Evolutionary conservation across 2,113 vertebrate species (phyloP).

Genomic region (Leptocoma aspasia): DNA sequence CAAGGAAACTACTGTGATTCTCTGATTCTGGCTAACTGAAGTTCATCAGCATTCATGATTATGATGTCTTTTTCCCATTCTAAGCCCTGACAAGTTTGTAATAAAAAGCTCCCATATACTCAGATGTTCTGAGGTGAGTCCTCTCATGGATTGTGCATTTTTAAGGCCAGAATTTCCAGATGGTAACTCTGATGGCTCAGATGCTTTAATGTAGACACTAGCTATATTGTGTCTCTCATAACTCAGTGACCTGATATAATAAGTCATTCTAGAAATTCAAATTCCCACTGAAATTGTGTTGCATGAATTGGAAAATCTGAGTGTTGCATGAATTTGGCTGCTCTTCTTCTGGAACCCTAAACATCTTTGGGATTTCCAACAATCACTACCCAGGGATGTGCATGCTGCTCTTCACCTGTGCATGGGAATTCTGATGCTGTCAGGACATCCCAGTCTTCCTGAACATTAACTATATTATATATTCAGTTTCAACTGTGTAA

Average conservation of each 20-base stretch:
- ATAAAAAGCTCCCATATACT: neutral
- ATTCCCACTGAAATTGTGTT: neutral
- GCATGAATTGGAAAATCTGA: neutral
- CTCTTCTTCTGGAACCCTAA: neutral
- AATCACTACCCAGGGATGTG: neutral
- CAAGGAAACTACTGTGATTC: neutral
- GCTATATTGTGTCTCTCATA: neutral
- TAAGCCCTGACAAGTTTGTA: neutral
- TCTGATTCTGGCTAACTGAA: neutral
- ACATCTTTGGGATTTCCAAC: neutral
- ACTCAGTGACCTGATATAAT: neutral
- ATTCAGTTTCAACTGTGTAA: neutral
- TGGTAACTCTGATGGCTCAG: neutral
- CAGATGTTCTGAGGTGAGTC: neutral
- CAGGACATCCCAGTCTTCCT: neutral
- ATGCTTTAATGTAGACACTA: neutral
- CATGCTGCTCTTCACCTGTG: neutral
- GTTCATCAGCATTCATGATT: neutral
- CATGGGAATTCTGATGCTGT: neutral
- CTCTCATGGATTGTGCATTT: neutral
- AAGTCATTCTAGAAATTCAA: neutral
- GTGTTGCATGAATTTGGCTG: neutral
- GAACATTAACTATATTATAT: neutral
- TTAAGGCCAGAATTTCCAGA: neutral
- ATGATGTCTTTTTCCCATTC: neutral